These are phyloP conservation scores for Sinelater perroti DNA, from an alignment of 2,888 invertebrate species.

Conservation along the genomic window DNA sequence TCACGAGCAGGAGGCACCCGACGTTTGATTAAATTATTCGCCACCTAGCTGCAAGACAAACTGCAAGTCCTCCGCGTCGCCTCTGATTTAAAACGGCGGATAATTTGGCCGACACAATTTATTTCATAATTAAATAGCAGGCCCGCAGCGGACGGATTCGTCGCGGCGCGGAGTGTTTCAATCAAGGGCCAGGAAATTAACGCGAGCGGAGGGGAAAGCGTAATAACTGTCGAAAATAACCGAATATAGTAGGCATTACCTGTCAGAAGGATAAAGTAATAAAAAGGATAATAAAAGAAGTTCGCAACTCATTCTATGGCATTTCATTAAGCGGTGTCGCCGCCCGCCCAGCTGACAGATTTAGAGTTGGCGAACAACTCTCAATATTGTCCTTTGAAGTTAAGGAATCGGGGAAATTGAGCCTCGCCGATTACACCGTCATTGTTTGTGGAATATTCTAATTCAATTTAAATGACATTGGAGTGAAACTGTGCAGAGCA, in stretches of 20 bases:
- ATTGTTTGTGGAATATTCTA: too few relatives aligned
- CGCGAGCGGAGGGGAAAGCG: slow-evolving; percentile 46
- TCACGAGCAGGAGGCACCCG: neutral
- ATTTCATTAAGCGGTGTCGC: slow-evolving; percentile 51
- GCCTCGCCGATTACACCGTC: neutral
- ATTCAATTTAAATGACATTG: too few relatives aligned
- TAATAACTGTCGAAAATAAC: slow-evolving; percentile 53
- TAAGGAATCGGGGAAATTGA: slow-evolving; percentile 8
- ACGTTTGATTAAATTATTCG: slow-evolving; percentile 14
- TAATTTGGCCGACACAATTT: slow-evolving; percentile 39
- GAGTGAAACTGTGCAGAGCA: too few relatives aligned
- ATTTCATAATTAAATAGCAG: slow-evolving; percentile 48
- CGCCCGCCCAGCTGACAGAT: slow-evolving; percentile 40
- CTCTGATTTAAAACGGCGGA: slow-evolving; percentile 20
- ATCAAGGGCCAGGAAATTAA: slow-evolving; percentile 49
- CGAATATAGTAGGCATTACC: slow-evolving; percentile 46
- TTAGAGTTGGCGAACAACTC: slow-evolving; percentile 34
- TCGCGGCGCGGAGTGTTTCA: slow-evolving; percentile 46
- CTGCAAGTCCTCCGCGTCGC: slow-evolving; percentile 10
- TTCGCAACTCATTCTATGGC: slow-evolving; percentile 55
- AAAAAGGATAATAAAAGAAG: slow-evolving; percentile 56
- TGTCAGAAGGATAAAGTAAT: slow-evolving; percentile 51
- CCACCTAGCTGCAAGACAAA: slow-evolving; percentile 10
- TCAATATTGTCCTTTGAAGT: slow-evolving; percentile 22
- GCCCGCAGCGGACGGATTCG: slow-evolving; percentile 43